Conservation (phyloP, 2,797 vertebrate genomes). For the Spinibarbus caldwelli region DNA sequence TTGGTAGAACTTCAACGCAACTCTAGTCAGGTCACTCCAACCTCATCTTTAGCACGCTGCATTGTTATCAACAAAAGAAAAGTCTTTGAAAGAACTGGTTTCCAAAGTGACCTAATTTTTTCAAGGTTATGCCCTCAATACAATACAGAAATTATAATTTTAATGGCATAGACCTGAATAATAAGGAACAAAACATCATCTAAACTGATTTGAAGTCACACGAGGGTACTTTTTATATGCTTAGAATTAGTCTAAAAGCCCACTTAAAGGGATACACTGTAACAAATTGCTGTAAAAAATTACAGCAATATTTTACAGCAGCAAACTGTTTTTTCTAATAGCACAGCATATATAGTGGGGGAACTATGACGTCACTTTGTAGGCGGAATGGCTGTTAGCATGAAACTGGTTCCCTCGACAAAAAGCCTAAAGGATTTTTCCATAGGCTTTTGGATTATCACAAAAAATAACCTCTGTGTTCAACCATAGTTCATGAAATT, state of each 20-base stretch:
- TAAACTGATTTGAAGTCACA: slow-evolving; percentile 20
- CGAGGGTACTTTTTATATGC: slow-evolving; percentile 18
- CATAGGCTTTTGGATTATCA: too few species aligned
- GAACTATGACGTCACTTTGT: too few species aligned
- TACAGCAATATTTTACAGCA: too few species aligned
- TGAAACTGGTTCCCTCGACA: too few species aligned
- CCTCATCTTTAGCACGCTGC: slow-evolving; percentile 29
- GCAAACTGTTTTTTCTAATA: too few species aligned
- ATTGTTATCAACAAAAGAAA: slow-evolving; percentile 12
- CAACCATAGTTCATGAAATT: too few species aligned
- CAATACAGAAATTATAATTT: slow-evolving; percentile 2
- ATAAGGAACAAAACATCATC: not conserved
- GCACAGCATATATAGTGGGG: too few species aligned
- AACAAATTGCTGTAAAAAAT: too few species aligned
- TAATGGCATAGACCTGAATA: slow-evolving; percentile 29
- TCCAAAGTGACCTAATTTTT: slow-evolving; percentile 19
- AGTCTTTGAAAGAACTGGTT: slow-evolving; percentile 21
- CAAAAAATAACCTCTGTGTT: too few species aligned
- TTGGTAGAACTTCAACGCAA: slow-evolving; percentile 37
- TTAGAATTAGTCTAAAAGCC: not conserved
- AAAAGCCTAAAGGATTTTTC: too few species aligned
- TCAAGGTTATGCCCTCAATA: slow-evolving; percentile 11
- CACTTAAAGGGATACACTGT: not conserved
- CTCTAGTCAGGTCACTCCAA: slow-evolving; percentile 41
- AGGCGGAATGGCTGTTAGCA: too few species aligned